Evolutionary conservation across 2,113 vertebrate genomes (phyloP), one percentile per base, ranked within the genome.

Genomic region (Tupaia tana): DNA sequence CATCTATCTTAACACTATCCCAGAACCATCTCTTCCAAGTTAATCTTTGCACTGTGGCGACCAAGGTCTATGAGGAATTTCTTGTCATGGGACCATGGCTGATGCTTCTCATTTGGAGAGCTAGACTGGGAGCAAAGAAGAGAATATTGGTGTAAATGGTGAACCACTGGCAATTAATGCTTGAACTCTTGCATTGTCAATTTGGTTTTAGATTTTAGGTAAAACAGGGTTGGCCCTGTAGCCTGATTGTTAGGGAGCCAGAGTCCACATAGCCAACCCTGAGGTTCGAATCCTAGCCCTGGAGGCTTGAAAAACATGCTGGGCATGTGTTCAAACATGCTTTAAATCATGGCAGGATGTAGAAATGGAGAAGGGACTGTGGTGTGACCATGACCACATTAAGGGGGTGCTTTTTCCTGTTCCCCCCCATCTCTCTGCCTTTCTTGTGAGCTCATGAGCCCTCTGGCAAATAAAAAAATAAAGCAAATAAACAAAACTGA

Each of bases 101-200:
- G 66, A 31, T 7, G 24, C 16, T 73, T n/a, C 58, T 77, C 27
- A 73, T 89, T 29, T 64, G 14, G 61, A 86, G 63, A 80, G 13
- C 0, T 69, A 25, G 19, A n/a, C 7, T 20, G 11, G 10, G 12
- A 29, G 9, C 64, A 19, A 73, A 71, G 54, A 85, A 59, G 52
- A 15, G 52, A 58, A 24, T 9, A 11, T 0, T 27, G 31, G 43
- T 9, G 52, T 1, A 78, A 4, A 59, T 27, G 19, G 7, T n/a
- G 69, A 85, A 43, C 52, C 20, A 52, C 4, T 24, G 29, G 61
- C 13, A 34, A 54, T n/a, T 19, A 22, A 34, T 20, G 27, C 56
- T 11, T 10, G 7, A 15, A 24, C 9, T 89, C 3, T 54, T 34
- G 22, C 5, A 31, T 19, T 61, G 2, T 10, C 6, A 31, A 1